phyloP scores from a whole-genome alignment of 2,113 vertebrate genomes.

The Sorex fumeus region DNA sequence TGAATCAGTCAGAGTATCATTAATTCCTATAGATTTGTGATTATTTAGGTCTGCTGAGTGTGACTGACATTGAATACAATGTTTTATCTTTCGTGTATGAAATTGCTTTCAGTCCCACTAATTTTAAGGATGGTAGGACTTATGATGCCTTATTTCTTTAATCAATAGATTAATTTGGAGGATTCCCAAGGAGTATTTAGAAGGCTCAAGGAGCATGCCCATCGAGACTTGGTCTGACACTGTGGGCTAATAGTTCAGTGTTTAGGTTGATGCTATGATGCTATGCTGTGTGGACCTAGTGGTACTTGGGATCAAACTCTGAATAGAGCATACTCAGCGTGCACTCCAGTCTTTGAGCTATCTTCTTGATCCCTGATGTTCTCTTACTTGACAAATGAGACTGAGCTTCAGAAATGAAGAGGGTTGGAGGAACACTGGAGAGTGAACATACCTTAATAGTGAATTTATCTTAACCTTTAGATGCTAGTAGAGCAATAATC shows the following conservation, averaged over 20 bases:
- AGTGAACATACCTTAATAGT: neutral
- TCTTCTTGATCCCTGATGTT: neutral
- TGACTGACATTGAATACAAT: slow-evolving; percentile 27
- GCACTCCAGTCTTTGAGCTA: too few relatives aligned
- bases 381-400: neutral
- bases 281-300: too few relatives aligned
- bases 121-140: slow-evolving; percentile 46
- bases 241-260: too few relatives aligned
- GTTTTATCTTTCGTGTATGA: slow-evolving; percentile 54
- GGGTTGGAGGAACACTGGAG: neutral
- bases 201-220: too few relatives aligned
- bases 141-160: too few relatives aligned
- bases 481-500: neutral
- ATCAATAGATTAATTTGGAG: too few relatives aligned
- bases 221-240: too few relatives aligned
- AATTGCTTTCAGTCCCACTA: neutral
- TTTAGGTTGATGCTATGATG: too few relatives aligned
- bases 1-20: slow-evolving; percentile 40
- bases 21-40: slow-evolving; percentile 33
- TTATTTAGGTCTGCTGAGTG: slow-evolving; percentile 51
- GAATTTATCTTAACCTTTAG: neutral
- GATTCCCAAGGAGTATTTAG: too few relatives aligned
- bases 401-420: neutral
- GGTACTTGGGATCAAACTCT: too few relatives aligned
- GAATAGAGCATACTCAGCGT: too few relatives aligned